A percentile compares a stretch with the other conserved stretches of the same genome.
phyloP scores from a whole-genome alignment of 1,140 invertebrate genomes.

The Aethina tumida region DNA sequence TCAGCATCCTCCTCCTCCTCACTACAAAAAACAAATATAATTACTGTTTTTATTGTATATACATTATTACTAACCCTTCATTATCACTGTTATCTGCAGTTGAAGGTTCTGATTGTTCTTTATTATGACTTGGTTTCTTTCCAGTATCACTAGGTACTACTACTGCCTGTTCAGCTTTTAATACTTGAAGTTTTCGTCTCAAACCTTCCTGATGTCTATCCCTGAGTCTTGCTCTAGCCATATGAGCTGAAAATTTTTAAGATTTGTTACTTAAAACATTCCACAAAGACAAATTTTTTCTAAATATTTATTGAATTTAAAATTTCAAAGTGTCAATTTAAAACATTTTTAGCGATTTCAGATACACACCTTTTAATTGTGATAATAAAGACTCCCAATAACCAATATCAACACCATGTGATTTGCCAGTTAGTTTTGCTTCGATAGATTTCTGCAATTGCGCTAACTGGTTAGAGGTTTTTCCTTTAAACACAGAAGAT shows the following conservation, averaged over 20 bases:
- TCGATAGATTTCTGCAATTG: conserved; percentile 80
- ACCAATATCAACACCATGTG: conserved; percentile 89
- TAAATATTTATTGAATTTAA: too few relatives aligned
- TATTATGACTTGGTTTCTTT: conserved; percentile 9
- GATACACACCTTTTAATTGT: conserved; percentile 66
- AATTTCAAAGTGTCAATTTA: conserved; percentile 1
- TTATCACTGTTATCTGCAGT: conserved; percentile 16
- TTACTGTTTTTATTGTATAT: neutral
- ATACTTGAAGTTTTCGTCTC: conserved; percentile 75
- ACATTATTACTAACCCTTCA: conserved; percentile 22
- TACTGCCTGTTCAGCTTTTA: conserved; percentile 82
- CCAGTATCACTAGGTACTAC: conserved; percentile 35
- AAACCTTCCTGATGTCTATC: conserved; percentile 90
- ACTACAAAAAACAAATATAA: conserved; percentile 3
- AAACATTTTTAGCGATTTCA: conserved; percentile 3
- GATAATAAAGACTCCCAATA: conserved; percentile 95
- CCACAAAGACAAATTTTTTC: too few relatives aligned
- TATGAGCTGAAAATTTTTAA: conserved; percentile 58
- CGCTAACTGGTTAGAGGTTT: conserved; percentile 78
- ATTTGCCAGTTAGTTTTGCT: conserved; percentile 71
- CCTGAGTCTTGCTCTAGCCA: conserved; percentile 82
- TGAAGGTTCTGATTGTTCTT: conserved; percentile 5
- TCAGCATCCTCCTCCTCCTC: conserved; percentile 36
- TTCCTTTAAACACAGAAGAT: conserved; percentile 83
- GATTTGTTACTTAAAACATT: neutral